Conservation (phyloP, 2,113 vertebrate species). For the Taxidea taxus region DNA sequence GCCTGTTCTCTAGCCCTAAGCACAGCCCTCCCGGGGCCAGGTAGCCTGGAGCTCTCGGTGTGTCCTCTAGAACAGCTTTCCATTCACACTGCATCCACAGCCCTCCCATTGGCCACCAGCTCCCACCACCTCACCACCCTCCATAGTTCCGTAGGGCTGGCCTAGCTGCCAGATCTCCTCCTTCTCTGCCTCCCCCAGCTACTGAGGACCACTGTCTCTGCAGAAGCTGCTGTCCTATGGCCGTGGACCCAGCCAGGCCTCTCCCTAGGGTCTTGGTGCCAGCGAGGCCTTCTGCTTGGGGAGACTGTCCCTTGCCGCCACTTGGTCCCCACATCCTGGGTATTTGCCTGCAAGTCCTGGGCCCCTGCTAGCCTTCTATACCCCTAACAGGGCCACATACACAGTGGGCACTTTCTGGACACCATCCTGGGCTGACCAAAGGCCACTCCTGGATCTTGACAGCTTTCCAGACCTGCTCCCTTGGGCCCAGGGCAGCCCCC, state of each 20-base stretch:
- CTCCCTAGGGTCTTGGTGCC: background rate
- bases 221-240: too few species aligned
- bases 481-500: too few species aligned
- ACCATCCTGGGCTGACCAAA: background rate
- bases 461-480: background rate
- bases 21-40: rapidly evolving
- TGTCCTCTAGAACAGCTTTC: rapidly evolving
- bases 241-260: background rate
- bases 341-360: background rate
- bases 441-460: too few species aligned
- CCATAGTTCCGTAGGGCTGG: rapidly evolving
- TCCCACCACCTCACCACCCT: too few species aligned
- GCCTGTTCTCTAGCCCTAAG: rapidly evolving
- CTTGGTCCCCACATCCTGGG: background rate
- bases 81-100: rapidly evolving
- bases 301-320: background rate
- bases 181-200: rapidly evolving
- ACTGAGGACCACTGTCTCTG: too few species aligned
- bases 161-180: rapidly evolving
- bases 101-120: background rate
- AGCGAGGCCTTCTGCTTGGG: rapidly evolving
- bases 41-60: background rate
- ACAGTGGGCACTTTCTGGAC: background rate
- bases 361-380: background rate
- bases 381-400: rapidly evolving